Evolutionary conservation across 92 coral and sea anemone species (phyloP).

Genomic region (Phymanthus crucifer): DNA sequence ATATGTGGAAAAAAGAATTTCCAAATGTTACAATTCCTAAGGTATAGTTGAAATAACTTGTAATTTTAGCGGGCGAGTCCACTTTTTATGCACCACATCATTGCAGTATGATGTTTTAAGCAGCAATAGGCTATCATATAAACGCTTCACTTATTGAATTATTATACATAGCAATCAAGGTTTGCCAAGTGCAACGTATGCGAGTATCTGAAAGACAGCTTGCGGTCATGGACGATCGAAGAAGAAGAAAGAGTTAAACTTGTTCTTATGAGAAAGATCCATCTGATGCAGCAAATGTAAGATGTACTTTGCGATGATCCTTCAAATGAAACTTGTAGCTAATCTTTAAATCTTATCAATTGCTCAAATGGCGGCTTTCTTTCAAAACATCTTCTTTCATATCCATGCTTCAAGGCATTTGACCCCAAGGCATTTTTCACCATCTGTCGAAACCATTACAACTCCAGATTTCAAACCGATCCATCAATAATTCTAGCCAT

Average conservation of each 20-base stretch:
- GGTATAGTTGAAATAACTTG: slow-evolving; percentile 10
- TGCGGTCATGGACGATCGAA: background rate
- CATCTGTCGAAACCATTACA: too few species aligned
- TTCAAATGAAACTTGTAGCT: background rate
- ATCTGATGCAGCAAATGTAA: slow-evolving; percentile 28
- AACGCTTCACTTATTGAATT: too few species aligned
- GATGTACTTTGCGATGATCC: background rate
- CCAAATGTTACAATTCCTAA: slow-evolving; percentile 46
- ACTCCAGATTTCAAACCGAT: too few species aligned
- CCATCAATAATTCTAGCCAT: too few species aligned
- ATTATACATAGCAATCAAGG: slow-evolving; percentile 12
- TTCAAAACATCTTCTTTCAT: too few species aligned
- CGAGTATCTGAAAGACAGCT: slow-evolving; percentile 6
- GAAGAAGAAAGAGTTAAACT: background rate
- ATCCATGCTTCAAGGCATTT: too few species aligned
- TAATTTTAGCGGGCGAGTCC: background rate
- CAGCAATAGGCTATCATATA: too few species aligned
- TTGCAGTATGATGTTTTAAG: too few species aligned
- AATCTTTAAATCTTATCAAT: too few species aligned
- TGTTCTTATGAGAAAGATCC: slow-evolving; percentile 7
- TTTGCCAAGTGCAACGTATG: slow-evolving; percentile 15
- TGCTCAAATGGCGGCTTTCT: too few species aligned
- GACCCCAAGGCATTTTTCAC: too few species aligned
- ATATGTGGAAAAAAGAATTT: slow-evolving; percentile 36
- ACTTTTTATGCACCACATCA: too few species aligned